A percentile compares a stretch with the other conserved stretches of the same genome.
phyloP scores from a whole-genome alignment of 2,888 invertebrate genomes.

The Luperina nickerlii region DNA sequence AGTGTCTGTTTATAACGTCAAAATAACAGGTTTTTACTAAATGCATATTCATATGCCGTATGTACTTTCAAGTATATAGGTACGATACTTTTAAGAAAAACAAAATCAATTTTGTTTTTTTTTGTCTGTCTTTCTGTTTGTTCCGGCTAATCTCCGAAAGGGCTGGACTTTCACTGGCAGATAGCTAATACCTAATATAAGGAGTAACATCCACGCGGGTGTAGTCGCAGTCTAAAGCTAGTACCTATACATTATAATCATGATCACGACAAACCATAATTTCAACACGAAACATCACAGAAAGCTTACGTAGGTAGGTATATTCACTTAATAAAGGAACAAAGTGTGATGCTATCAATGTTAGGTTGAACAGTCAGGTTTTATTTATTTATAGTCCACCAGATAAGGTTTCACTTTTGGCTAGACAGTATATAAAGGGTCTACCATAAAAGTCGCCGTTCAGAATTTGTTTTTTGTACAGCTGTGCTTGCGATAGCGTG shows the following conservation, averaged over 20 bases:
- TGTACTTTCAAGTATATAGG: too few relatives aligned
- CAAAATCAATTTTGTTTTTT: background rate
- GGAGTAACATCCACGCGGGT: background rate
- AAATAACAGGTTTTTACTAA: background rate
- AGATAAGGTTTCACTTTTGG: conserved; percentile 64
- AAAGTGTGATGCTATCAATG: conserved; percentile 53
- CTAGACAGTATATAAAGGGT: conserved; percentile 54
- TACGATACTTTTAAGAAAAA: background rate
- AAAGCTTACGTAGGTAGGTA: background rate
- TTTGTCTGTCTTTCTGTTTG: background rate
- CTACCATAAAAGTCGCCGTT: conserved; percentile 55
- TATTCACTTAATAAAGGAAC: conserved; percentile 43
- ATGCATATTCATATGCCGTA: background rate
- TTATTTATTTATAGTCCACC: conserved; percentile 56
- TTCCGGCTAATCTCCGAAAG: background rate
- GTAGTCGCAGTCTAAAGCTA: too few relatives aligned
- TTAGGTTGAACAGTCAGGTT: conserved; percentile 56
- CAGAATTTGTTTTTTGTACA: conserved; percentile 57
- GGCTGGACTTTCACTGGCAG: background rate
- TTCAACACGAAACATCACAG: conserved; percentile 4
- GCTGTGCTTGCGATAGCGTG: conserved; percentile 56
- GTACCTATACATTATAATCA: background rate
- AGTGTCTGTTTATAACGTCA: too few relatives aligned
- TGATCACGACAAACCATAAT: background rate
- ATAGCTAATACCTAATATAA: background rate